Base-by-base conservation (phyloP, 2,113 vertebrate species). In the Labeo catla region DNA sequence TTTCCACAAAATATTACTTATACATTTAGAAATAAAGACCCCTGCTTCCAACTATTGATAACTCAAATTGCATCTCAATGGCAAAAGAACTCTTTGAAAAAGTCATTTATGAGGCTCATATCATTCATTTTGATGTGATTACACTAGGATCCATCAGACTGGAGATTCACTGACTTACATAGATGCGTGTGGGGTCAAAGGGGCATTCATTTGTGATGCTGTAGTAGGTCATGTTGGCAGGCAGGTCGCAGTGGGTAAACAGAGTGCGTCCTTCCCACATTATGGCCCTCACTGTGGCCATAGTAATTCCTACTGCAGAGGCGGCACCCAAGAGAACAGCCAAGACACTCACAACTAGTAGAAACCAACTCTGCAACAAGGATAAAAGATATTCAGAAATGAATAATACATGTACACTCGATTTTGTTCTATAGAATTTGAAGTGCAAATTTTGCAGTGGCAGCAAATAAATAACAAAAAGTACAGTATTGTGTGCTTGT, bases 171-270 rank as follows among this genome's bases (percentile, higher is more conserved):
- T 8, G 36, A 95, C 98, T 97, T 91, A 98, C 96, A 0, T 96
- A 98, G 91, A 97, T 92, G 0, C 95, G 95, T 0, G 97, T 97
- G 79, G 98, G 97, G 80, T 99, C 96, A 2, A 98, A 99, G 36
- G 97, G 96, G 68, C 98, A 98, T 87, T 97, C 91, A 0, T 91
- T 87, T 0, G 95, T 92, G 15, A 94, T 84, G 0, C 94, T 95
- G 83, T 93, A 81, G 0, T 92, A 86, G 81, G 89, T 15, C 1
- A 86, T 16, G 1, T 81, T 0, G 0, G 78, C 9, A 5, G 81
- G 5, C 13, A 72, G 43, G 0, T 77, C 77, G 89, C 97, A 98
- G 84, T 94, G 88, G 0, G 93, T 93, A 86, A 98, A 91, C 61
- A 98, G 91, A 5, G 77, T 92, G 1, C 4, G 45, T 16, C 97